Conservation (phyloP, 2,888 invertebrate species). For the Lypha dubia region DNA sequence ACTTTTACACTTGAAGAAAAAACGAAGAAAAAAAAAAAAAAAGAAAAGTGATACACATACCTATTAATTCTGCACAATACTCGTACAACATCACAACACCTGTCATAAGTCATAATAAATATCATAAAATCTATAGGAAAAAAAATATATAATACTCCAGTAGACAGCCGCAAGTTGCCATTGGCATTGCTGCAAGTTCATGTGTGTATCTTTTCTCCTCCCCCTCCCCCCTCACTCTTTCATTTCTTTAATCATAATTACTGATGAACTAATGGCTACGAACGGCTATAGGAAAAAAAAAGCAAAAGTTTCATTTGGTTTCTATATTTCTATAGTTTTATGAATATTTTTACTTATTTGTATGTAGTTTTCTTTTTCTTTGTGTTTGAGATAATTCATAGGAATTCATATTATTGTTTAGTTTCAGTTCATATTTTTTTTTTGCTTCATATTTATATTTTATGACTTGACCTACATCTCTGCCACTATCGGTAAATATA, state of each 20-base stretch:
- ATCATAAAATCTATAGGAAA: slow-evolving; percentile 21
- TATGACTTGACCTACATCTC: slow-evolving; percentile 70
- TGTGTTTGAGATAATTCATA: slow-evolving; percentile 20
- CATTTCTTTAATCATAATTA: slow-evolving; percentile 53
- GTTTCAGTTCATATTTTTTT: slow-evolving; percentile 39
- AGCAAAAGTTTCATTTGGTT: slow-evolving; percentile 46
- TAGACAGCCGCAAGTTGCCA: background rate
- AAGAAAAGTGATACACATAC: slow-evolving; percentile 40
- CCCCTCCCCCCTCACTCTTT: background rate
- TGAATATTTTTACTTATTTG: slow-evolving; percentile 4
- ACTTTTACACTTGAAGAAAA: slow-evolving; percentile 10
- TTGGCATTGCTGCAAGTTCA: slow-evolving; percentile 16
- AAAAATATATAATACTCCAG: background rate
- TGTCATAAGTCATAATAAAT: slow-evolving; percentile 53
- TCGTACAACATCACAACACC: too few species aligned
- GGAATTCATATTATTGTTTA: slow-evolving; percentile 57
- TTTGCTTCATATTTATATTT: slow-evolving; percentile 58
- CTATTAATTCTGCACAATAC: background rate
- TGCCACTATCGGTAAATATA: slow-evolving; percentile 1
- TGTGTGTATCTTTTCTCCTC: background rate
- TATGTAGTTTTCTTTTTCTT: slow-evolving; percentile 38
- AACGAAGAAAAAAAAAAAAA: background rate
- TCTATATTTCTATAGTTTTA: background rate
- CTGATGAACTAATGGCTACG: slow-evolving; percentile 40
- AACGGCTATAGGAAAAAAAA: slow-evolving; percentile 33